These are phyloP conservation scores for Lucifuga dentata DNA, from an alignment of 2,113 vertebrate species.

Conservation along the genomic window DNA sequence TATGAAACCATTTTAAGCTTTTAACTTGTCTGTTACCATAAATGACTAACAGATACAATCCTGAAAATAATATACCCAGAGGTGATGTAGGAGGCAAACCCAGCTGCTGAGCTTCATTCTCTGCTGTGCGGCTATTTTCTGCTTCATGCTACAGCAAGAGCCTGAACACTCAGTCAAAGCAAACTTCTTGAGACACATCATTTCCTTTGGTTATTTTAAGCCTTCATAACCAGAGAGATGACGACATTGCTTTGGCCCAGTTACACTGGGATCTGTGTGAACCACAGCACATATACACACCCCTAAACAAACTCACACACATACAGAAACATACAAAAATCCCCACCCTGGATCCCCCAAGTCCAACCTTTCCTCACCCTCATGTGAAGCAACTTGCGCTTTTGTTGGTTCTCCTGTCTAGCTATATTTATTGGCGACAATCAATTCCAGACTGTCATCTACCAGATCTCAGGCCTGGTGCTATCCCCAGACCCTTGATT, in stretches of 20 bases:
- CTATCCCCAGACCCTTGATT: conserved; percentile 30
- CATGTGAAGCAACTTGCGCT: conserved; percentile 54
- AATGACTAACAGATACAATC: conserved; percentile 32
- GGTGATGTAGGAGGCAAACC: too few relatives aligned
- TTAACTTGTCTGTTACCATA: conserved; percentile 16
- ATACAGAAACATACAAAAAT: conserved; percentile 15
- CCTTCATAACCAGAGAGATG: conserved; percentile 47
- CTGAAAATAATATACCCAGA: not conserved
- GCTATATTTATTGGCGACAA: conserved; percentile 69
- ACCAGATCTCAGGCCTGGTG: conserved; percentile 40
- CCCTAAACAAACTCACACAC: conserved; percentile 6
- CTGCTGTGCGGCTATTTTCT: conserved; percentile 42
- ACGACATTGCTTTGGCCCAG: conserved; percentile 54
- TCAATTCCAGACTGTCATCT: conserved; percentile 56
- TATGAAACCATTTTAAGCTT: conserved; percentile 1
- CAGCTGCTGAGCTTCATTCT: conserved; percentile 32
- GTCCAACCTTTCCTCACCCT: conserved; percentile 25
- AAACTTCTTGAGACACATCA: conserved; percentile 56
- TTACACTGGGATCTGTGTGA: conserved; percentile 71
- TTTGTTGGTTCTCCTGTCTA: conserved; percentile 39
- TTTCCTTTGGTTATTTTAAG: conserved; percentile 77
- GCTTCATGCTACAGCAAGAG: conserved; percentile 36
- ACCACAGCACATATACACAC: conserved; percentile 34
- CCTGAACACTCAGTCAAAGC: conserved; percentile 34
- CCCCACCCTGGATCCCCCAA: conserved; percentile 23